Percentiles rank a stretch among this genome's conserved stretches.
phyloP scores from a whole-genome alignment of 2,888 invertebrate genomes.

The Cheilosia soror region DNA sequence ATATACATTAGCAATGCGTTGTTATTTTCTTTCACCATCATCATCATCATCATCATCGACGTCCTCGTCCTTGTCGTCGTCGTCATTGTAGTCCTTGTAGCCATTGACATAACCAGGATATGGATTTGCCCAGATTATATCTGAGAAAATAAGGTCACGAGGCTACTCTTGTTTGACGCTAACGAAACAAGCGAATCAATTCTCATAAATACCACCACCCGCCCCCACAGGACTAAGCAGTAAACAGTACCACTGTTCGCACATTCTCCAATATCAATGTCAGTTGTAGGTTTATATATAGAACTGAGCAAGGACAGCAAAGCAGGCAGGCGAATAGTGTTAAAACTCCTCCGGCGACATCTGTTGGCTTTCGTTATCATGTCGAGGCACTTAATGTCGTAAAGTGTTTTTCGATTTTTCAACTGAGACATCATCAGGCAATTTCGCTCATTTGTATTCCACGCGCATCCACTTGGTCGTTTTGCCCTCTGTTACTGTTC shows the following conservation, averaged over 20 bases:
- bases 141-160: slow-evolving; percentile 34
- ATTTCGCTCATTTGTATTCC: slow-evolving; percentile 69
- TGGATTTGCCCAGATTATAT: slow-evolving; percentile 49
- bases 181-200: slow-evolving; percentile 45
- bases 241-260: neutral
- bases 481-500: slow-evolving; percentile 21
- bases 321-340: slow-evolving; percentile 15
- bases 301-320: slow-evolving; percentile 1
- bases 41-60: slow-evolving; percentile 16
- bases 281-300: neutral
- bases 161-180: slow-evolving; percentile 12
- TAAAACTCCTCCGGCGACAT: slow-evolving; percentile 48
- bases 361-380: slow-evolving; percentile 64
- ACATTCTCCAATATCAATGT: slow-evolving; percentile 45
- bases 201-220: slow-evolving; percentile 44
- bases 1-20: slow-evolving; percentile 67
- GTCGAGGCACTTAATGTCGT: slow-evolving; percentile 64
- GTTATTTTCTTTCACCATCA: slow-evolving; percentile 33
- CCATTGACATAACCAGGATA: slow-evolving; percentile 35
- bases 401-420: slow-evolving; percentile 71
- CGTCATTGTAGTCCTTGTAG: slow-evolving; percentile 4
- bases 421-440: slow-evolving; percentile 73
- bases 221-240: neutral
- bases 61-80: slow-evolving; percentile 28
- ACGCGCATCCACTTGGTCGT: slow-evolving; percentile 46